Percentiles rank a stretch among this genome's conserved stretches.
Evolutionary conservation across 2,888 invertebrate species (phyloP).

Genomic region (Periphyllus acericola): DNA sequence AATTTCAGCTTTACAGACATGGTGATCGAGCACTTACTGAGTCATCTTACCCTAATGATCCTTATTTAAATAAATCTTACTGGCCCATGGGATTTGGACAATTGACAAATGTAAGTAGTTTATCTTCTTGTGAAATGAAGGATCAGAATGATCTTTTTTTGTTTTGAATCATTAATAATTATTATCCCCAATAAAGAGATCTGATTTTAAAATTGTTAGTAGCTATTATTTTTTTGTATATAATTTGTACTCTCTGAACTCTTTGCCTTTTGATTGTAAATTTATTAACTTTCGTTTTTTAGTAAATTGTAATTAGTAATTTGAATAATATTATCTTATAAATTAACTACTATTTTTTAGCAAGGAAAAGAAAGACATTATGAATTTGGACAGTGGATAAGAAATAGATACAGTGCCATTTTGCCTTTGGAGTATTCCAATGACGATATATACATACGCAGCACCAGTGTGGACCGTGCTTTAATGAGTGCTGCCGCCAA

Average conservation of each 20-base stretch:
- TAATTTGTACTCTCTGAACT: too few species aligned
- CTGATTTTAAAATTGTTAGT: too few species aligned
- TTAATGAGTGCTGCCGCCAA: conserved; percentile 78
- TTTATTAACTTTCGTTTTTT: too few species aligned
- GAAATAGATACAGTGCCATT: conserved; percentile 74
- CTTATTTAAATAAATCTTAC: conserved; percentile 75
- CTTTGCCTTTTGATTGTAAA: too few species aligned
- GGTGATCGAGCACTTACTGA: conserved; percentile 86
- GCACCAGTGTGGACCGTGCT: conserved; percentile 79
- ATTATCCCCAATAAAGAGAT: too few species aligned
- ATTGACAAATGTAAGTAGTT: conserved; percentile 78
- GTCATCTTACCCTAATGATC: conserved; percentile 83
- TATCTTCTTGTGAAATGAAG: neutral
- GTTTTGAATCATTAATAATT: too few species aligned
- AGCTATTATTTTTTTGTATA: too few species aligned
- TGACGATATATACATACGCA: conserved; percentile 74
- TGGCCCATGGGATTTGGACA: conserved; percentile 92
- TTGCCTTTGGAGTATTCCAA: conserved; percentile 73
- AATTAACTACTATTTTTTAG: conserved; percentile 67
- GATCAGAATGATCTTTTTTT: too few species aligned
- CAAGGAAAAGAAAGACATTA: conserved; percentile 75
- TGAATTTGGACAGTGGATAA: conserved; percentile 75
- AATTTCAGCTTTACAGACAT: conserved; percentile 79
- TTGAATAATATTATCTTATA: too few species aligned
- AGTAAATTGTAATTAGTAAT: too few species aligned